Evolutionary conservation across 2,888 invertebrate species (phyloP).

Genomic region (Thereva unica): DNA sequence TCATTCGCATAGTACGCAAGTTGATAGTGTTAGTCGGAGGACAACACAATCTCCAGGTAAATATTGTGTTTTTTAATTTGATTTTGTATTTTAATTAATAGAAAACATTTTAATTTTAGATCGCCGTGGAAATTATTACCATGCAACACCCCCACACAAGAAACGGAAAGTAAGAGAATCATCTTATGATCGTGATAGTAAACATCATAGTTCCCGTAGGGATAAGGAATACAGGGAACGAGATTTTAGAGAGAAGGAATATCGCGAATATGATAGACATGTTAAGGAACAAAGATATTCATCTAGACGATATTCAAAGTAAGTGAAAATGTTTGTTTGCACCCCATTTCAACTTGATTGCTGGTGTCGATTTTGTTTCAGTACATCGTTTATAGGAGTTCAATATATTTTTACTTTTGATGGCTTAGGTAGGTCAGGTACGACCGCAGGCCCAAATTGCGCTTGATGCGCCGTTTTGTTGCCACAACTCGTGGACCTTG

Average conservation of each 20-base stretch:
- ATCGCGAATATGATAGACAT: constrained; percentile 51
- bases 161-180: constrained; percentile 51
- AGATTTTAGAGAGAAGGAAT: constrained; percentile 34
- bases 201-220: constrained; percentile 34
- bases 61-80: constrained; percentile 13
- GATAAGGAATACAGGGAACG: constrained; percentile 39
- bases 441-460: too few relatives aligned
- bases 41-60: constrained; percentile 51
- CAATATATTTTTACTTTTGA: too few relatives aligned
- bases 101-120: constrained; percentile 44
- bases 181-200: constrained; percentile 41
- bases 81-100: background rate
- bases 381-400: too few relatives aligned
- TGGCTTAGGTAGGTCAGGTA: too few relatives aligned
- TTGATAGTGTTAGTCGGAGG: constrained; percentile 33
- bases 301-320: constrained; percentile 51
- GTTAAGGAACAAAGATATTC: constrained; percentile 50
- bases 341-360: background rate
- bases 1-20: constrained; percentile 42
- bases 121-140: constrained; percentile 52
- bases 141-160: constrained; percentile 54
- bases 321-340: constrained; percentile 19
- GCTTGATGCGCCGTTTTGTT: too few relatives aligned
- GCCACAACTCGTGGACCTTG: too few relatives aligned
- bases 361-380: too few relatives aligned